These are phyloP conservation scores for Temnothorax curvispinosus DNA, from an alignment of 1,140 invertebrate genomes.

Conservation along the genomic window DNA sequence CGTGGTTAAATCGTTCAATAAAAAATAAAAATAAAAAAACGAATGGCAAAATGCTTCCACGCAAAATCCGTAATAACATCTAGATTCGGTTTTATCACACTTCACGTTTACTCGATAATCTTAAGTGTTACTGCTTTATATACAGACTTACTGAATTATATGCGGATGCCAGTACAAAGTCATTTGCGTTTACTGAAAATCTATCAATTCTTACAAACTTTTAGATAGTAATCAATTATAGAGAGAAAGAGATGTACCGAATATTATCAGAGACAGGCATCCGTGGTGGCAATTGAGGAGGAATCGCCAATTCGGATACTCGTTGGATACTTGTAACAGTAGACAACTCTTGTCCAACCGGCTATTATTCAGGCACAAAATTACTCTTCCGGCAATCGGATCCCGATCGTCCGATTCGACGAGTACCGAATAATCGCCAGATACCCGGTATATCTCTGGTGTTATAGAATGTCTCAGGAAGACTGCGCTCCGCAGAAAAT, in stretches of 20 bases:
- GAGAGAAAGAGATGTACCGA: constrained; percentile 37
- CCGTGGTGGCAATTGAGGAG: background rate
- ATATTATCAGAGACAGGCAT: constrained; percentile 10
- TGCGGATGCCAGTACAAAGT: constrained; percentile 75
- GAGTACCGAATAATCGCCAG: constrained; percentile 71
- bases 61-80: constrained; percentile 64
- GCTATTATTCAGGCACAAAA: constrained; percentile 37
- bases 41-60: constrained; percentile 68
- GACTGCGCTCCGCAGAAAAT: constrained; percentile 75
- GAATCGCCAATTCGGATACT: background rate
- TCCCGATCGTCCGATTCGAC: background rate
- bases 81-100: constrained; percentile 81
- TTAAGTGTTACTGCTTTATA: constrained; percentile 78
- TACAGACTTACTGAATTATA: constrained; percentile 81
- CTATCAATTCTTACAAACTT: constrained; percentile 66
- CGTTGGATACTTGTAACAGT: constrained; percentile 5
- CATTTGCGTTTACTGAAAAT: constrained; percentile 78
- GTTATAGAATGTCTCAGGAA: constrained; percentile 61
- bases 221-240: constrained; percentile 54
- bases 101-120: constrained; percentile 80
- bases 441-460: constrained; percentile 64
- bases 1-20: constrained; percentile 58
- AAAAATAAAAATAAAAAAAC: constrained; percentile 7
- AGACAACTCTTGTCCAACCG: background rate
- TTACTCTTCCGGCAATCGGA: background rate